Evolutionary conservation across 1,140 invertebrate genomes (phyloP).

Genomic region (Drosophila sucinea): DNA sequence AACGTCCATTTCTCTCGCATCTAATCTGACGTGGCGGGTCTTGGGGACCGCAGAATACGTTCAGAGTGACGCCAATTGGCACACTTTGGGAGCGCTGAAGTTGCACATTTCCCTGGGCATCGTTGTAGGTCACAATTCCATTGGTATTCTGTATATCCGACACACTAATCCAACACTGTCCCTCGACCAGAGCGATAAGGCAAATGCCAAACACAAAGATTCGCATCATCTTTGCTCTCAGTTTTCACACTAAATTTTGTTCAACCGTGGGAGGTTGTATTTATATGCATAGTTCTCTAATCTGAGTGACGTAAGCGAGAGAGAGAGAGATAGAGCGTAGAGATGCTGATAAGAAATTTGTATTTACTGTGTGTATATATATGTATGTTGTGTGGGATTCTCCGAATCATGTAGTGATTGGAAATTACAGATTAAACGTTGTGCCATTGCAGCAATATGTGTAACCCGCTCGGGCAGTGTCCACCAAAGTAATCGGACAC

Average conservation of each 20-base stretch:
- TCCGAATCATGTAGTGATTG: neutral
- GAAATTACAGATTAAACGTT: slow-evolving; percentile 17
- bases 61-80: neutral
- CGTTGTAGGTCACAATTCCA: slow-evolving; percentile 3
- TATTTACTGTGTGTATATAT: too few species aligned
- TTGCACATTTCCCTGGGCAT: neutral
- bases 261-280: neutral
- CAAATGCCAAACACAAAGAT: neutral
- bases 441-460: slow-evolving; percentile 51
- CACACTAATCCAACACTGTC: neutral
- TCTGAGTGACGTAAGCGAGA: neutral
- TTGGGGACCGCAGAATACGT: neutral
- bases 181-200: neutral
- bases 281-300: neutral
- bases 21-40: neutral
- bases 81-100: neutral
- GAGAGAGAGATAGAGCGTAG: neutral
- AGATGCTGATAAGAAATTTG: neutral
- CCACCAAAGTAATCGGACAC: slow-evolving; percentile 29
- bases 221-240: neutral
- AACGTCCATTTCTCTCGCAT: neutral
- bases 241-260: neutral
- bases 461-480: slow-evolving; percentile 37
- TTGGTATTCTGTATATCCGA: neutral
- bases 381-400: neutral